Conservation (phyloP, 2,888 invertebrate genomes). For the Hypomecis punctinalis region DNA sequence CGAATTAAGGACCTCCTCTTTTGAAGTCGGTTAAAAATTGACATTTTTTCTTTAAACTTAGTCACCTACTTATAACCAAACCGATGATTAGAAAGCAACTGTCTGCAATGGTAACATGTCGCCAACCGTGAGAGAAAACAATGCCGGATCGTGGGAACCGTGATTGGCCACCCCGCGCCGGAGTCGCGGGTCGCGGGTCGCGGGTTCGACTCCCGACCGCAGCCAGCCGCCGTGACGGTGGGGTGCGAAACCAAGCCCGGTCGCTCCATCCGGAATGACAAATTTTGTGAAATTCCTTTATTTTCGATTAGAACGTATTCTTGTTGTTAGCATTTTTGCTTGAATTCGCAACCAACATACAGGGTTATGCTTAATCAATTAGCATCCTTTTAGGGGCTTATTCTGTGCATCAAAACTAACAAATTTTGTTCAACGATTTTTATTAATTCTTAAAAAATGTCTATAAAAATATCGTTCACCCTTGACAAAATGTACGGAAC, state of each 20-base stretch:
- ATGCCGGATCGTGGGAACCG: slow-evolving; percentile 75
- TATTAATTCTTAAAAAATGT: too few species aligned
- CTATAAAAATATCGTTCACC: too few species aligned
- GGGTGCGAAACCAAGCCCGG: slow-evolving; percentile 74
- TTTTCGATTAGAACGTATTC: neutral
- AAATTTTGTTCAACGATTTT: too few species aligned
- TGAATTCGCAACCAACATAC: too few species aligned
- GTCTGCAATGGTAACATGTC: slow-evolving; percentile 75
- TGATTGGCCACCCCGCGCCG: slow-evolving; percentile 71
- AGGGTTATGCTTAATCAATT: too few species aligned
- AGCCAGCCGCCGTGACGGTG: slow-evolving; percentile 68
- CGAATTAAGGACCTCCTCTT: too few species aligned
- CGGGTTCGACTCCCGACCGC: slow-evolving; percentile 68
- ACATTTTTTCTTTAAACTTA: too few species aligned
- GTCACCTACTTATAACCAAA: slow-evolving; percentile 35
- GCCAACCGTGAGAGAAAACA: slow-evolving; percentile 79
- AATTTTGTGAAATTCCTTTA: slow-evolving; percentile 47
- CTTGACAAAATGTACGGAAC: too few species aligned
- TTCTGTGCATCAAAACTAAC: too few species aligned
- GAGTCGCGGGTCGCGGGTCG: slow-evolving; percentile 53
- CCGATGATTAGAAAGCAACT: slow-evolving; percentile 69
- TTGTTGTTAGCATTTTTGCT: too few species aligned
- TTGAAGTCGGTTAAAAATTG: too few species aligned
- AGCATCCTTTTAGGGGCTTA: too few species aligned
- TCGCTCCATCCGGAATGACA: slow-evolving; percentile 70